Base-by-base conservation (phyloP, 2,797 vertebrate species). In the Hippocampus kuda region DNA sequence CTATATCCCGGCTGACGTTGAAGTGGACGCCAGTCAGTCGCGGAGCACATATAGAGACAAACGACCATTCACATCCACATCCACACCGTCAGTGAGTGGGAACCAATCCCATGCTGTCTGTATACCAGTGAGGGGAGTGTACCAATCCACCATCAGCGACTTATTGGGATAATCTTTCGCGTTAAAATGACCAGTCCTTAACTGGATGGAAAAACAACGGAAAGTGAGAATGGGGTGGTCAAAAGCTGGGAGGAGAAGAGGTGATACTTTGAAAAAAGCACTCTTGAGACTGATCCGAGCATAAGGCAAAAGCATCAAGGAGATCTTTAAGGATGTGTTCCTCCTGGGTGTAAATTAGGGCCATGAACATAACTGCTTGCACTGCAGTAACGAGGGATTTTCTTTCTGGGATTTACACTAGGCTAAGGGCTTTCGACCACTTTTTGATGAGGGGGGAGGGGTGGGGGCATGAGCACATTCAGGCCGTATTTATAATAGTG, bases 401-500 rank as follows among this genome's bases (percentile, higher is more conserved):
- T 65, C 73, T 74, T 62, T 20, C 49, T 60, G 54, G 70, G 56
- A 56, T 44, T 16, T 53, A 51, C 46, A 42, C 42, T 41, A 70
- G 54, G 68, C 54, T 66, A 56, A 70, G 67, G 66, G 69, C 59
- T 69, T 65, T 60, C 49, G 66, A 66, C 41, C 24, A 30, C 44
- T 62, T 24, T 59, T 67, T 15, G 2, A 11, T 44, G 42, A 13
- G 42, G 42, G 44, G 8, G 13, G 48, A 7, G 34, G 34, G 7
- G 61, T 12, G 13, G 59, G 4, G 70, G 53, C 67, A 59, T 2
- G 5, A 46, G 67, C 63, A 71, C 68, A 65, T 51, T 49, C 66
- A 56, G 59, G 18, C 49, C 57, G 69, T 77, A 79, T 82, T 86
- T 74, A 74, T 68, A 80, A 48, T 68, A 24, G 70, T 26, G 18